Percentiles rank a stretch among this genome's conserved stretches.
Evolutionary conservation across 2,113 vertebrate genomes (phyloP).

Genomic region (Cichladusa arquata): DNA sequence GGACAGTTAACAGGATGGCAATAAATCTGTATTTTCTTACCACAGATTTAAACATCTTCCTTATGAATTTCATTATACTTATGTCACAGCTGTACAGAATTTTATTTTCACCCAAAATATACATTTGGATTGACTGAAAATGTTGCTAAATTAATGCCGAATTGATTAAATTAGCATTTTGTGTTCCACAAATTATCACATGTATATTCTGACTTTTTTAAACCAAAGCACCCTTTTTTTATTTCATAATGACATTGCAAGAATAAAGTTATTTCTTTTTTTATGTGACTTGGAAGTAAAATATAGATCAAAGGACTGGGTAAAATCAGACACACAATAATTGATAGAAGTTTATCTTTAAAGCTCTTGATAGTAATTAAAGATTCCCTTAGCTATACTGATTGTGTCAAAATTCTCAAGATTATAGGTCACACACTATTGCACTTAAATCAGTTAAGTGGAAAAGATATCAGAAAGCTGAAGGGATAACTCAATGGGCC

Average conservation of each 20-base stretch:
- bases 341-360: neutral
- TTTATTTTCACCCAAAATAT: neutral
- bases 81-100: neutral
- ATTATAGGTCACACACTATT: neutral
- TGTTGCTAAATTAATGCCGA: neutral
- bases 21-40: neutral
- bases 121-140: neutral
- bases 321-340: neutral
- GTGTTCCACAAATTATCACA: neutral
- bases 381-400: neutral
- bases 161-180: neutral
- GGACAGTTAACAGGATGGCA: neutral
- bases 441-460: neutral
- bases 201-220: neutral
- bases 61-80: neutral
- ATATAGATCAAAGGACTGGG: neutral
- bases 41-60: neutral
- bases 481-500: neutral
- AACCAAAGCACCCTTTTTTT: neutral
- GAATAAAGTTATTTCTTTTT: neutral
- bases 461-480: neutral
- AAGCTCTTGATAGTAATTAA: neutral
- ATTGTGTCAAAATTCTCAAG: neutral
- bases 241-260: neutral
- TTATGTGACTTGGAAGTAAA: neutral